Base-by-base conservation (phyloP, 2,888 invertebrate species). In the Urechis unicinctus region DNA sequence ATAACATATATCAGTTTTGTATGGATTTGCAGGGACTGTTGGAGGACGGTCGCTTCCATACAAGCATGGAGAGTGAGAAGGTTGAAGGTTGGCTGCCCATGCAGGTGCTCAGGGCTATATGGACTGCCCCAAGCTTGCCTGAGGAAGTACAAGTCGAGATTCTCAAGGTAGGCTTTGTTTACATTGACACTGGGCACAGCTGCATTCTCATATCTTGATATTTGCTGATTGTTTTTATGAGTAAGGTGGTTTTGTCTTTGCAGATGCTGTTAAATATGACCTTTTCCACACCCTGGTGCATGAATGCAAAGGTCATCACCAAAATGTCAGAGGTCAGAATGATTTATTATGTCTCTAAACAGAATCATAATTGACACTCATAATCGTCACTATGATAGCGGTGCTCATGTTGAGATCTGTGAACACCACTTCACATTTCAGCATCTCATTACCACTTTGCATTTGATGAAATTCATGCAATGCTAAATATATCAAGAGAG, bases 81-180 rank as follows among this genome's bases (percentile, higher is more conserved):
- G 92, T 93, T 79, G 91, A 91, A 0, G 81, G 90, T 47, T 93
- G 93, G 92, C 82, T 94, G 72, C 92, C 94, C 3, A 88, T 91
- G 1, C 95, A 95, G 78, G 82, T 95, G 55, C 82, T 95, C 41
- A 86, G 88, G 63, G 87, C 92, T 1, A 89, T 94, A 53, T 85
- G 88, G 25, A 87, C 87, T 0, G 86, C 89, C 70, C 83, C 87
- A 68, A 83, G 86, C 63, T 85, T 90, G 71, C 81, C 88, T 54
- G 92, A 93, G 69, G 93, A 95, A 64, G 88, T 89, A 0, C 92
- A 94, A 78, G 82, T 84, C 22, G 84, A 85, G 63, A 81, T 85
- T 75, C 77, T 85, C 60, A 84, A 84, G 78, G 91, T 91, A 68
- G 78, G 79, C 54, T 13, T 42, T 70, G 17, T 9, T 9, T 36